Evolutionary conservation across 1,140 invertebrate species (phyloP).

Genomic region (Platyura marginata): DNA sequence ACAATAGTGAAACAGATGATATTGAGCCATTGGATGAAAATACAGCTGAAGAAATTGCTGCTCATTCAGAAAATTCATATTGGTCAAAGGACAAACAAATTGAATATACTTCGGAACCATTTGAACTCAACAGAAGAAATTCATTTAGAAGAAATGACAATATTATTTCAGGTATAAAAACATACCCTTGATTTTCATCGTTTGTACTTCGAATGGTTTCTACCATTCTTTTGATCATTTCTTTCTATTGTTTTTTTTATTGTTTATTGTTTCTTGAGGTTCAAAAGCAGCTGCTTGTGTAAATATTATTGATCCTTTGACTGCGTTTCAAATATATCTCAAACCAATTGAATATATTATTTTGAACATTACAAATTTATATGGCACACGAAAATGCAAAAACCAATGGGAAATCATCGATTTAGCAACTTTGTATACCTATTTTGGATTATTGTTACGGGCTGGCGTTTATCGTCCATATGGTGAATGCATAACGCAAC

Average conservation of each 20-base stretch:
- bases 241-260: too few species aligned
- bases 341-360: neutral
- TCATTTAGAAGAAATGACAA: too few species aligned
- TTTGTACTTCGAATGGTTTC: too few species aligned
- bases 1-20: too few species aligned
- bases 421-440: neutral
- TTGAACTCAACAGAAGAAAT: too few species aligned
- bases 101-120: too few species aligned
- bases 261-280: neutral
- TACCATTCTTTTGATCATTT: too few species aligned
- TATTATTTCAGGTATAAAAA: too few species aligned
- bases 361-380: neutral
- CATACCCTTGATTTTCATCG: too few species aligned
- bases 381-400: neutral
- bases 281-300: neutral
- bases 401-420: neutral
- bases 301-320: neutral
- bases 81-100: neutral
- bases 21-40: neutral
- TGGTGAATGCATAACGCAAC: neutral
- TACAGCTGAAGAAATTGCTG: neutral
- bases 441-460: neutral
- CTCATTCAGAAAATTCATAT: slow-evolving; percentile 1
- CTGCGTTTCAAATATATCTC: neutral
- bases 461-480: neutral